Conservation (phyloP, 2,797 vertebrate genomes). For the Muscicapa comitata region DNA sequence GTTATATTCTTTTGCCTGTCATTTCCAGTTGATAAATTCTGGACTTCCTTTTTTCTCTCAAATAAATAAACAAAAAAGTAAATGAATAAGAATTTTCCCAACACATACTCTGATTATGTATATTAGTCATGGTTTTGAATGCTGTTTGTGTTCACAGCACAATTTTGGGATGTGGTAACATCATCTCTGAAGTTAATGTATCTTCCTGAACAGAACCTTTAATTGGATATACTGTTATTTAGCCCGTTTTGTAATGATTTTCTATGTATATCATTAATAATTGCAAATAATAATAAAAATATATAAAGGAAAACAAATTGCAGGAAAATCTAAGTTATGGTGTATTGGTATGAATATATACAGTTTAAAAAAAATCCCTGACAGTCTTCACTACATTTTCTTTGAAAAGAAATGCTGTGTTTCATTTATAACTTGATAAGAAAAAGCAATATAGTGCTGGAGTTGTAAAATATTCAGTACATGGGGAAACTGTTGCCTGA, state of each 20-base stretch:
- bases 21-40: not conserved
- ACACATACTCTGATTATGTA: not conserved
- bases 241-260: not conserved
- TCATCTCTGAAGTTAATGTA: not conserved
- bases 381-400: not conserved
- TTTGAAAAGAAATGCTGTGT: not conserved
- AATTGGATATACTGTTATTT: not conserved
- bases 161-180: not conserved
- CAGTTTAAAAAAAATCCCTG: not conserved
- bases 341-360: not conserved
- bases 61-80: not conserved
- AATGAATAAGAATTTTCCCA: not conserved
- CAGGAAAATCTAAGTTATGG: rapidly evolving
- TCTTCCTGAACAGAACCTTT: not conserved
- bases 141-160: not conserved
- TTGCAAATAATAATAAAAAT: not conserved
- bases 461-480: not conserved
- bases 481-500: not conserved
- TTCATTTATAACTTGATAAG: not conserved
- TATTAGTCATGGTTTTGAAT: constrained; percentile 14
- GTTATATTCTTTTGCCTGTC: not conserved
- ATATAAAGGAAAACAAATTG: not conserved
- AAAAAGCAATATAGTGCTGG: not conserved
- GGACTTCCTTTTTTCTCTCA: not conserved
- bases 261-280: not conserved